Evolutionary conservation across 2,113 vertebrate species (phyloP).

Genomic region (Phodopus roborovskii): DNA sequence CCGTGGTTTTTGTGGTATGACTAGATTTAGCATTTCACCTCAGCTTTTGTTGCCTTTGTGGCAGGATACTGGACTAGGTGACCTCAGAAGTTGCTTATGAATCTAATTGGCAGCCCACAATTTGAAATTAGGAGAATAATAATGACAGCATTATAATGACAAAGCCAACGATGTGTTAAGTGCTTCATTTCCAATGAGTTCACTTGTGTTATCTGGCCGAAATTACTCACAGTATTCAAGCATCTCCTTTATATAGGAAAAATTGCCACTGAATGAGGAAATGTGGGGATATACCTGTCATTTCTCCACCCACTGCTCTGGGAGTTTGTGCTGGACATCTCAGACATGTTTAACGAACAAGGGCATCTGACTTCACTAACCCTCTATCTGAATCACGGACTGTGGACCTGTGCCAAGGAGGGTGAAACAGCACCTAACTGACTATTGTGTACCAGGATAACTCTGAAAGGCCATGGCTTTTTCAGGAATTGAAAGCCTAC

Average conservation of each 20-base stretch:
- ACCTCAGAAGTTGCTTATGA: not conserved
- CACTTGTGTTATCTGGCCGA: not conserved
- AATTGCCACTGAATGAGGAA: not conserved
- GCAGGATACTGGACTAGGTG: not conserved
- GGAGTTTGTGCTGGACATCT: not conserved
- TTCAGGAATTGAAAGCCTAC: not conserved
- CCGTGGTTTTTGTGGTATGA: not conserved
- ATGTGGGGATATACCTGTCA: not conserved
- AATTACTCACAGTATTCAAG: not conserved
- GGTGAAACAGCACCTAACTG: not conserved
- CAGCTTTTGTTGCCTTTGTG: not conserved
- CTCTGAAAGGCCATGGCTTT: not conserved
- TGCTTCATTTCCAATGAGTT: conserved; percentile 5
- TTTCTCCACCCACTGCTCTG: not conserved
- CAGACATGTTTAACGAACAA: not conserved
- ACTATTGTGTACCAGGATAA: not conserved
- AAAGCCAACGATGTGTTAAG: not conserved
- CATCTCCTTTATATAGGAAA: not conserved
- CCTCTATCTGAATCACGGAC: rapidly evolving
- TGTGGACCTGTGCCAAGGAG: not conserved
- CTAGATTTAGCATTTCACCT: not conserved
- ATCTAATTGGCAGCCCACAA: conserved; percentile 33
- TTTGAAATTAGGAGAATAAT: conserved; percentile 42
- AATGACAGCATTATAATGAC: conserved; percentile 13
- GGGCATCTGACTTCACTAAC: not conserved